phyloP scores from a whole-genome alignment of 2,113 vertebrate genomes.

The Prietella phreatophila region DNA sequence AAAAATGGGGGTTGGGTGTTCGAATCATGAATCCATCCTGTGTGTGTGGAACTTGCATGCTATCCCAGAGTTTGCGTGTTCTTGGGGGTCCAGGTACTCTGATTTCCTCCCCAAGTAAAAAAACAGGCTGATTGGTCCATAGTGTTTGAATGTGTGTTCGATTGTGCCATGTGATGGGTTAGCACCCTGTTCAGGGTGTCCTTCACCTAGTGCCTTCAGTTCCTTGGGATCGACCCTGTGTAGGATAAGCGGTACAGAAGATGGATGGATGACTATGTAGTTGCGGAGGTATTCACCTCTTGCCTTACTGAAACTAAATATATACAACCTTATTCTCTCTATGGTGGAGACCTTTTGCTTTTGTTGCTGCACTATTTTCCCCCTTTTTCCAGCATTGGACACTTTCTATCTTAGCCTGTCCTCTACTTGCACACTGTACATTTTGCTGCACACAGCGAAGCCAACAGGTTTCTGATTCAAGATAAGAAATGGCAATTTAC shows the following conservation, averaged over 20 bases:
- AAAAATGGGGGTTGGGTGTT: not conserved
- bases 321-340: not conserved
- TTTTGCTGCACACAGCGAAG: not conserved
- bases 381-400: not conserved
- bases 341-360: not conserved
- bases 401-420: not conserved
- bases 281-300: not conserved
- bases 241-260: too few species aligned
- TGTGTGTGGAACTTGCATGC: too few species aligned
- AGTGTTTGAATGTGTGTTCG: too few species aligned
- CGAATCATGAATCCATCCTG: too few species aligned
- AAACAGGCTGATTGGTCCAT: too few species aligned
- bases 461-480: not conserved
- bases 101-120: too few species aligned
- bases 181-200: too few species aligned
- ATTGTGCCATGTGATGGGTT: too few species aligned
- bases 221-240: too few species aligned
- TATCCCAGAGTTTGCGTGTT: too few species aligned
- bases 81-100: too few species aligned
- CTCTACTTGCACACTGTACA: not conserved
- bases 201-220: too few species aligned
- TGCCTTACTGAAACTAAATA: not conserved
- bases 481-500: not conserved
- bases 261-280: not conserved
- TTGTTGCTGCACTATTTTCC: not conserved